Percentiles rank a stretch among this genome's conserved stretches.
Evolutionary conservation across 2,797 vertebrate species (phyloP).

Genomic region (Brachyalestes nurse): DNA sequence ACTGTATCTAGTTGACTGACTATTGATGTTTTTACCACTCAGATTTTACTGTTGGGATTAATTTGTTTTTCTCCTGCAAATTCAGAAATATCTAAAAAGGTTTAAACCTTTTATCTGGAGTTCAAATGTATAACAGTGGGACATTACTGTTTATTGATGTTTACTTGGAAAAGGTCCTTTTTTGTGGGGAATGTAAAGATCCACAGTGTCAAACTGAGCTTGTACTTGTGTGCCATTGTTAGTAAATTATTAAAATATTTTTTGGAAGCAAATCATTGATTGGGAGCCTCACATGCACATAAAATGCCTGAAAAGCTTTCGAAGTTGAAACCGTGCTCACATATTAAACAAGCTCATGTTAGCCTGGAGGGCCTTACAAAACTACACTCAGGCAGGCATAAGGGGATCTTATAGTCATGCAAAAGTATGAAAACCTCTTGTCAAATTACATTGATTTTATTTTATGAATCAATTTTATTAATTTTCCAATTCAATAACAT

Average conservation of each 20-base stretch:
- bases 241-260: conserved; percentile 2
- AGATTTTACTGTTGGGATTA: not conserved
- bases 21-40: not conserved
- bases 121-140: not conserved
- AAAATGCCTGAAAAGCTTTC: no score
- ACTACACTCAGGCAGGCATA: no score
- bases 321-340: not conserved
- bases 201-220: not conserved
- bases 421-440: no score
- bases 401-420: no score
- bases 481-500: no score
- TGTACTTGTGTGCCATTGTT: not conserved
- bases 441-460: no score
- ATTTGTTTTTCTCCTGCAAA: not conserved
- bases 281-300: conserved; percentile 3
- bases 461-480: no score
- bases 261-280: not conserved
- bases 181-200: not conserved
- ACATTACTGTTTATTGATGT: conserved; percentile 5
- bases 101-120: not conserved
- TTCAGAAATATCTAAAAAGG: no score
- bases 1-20: not conserved
- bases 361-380: no score
- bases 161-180: not conserved
- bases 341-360: not conserved